Evolutionary conservation across 2,888 invertebrate genomes (phyloP), one percentile per base, ranked within the genome.

Genomic region (Chamaedrilus cognettii): DNA sequence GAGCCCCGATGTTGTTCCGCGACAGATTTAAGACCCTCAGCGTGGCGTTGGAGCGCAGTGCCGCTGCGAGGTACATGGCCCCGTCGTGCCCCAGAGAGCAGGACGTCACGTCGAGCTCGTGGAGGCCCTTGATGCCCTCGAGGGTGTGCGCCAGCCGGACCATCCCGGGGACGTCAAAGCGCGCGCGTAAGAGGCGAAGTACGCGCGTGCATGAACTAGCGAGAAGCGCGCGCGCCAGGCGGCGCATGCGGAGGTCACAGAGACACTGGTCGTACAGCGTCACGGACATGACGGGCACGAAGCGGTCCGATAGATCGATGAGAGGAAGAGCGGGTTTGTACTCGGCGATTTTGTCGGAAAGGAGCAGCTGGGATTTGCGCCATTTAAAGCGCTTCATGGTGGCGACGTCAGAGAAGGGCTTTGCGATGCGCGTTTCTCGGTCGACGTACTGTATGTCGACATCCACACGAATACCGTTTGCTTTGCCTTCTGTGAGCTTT

Each of bases 361-460:
- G 23, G 23, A 30, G 34, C 33, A 35, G 60, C 66, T 72, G 30
- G 72, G 69, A 60, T 28, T 26, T 60, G 7, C 60, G 28, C 73
- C 61, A 30, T 75, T 61, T 61, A 75, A 76, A 5, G 72, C 70
- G 23, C 63, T 79, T 72, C 4, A 77, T 72, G 28, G 76, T 72
- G 61, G 78, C 79, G 60, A 81, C 72, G 57, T 81, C 80, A 0
- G 78, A 75, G 2, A 81, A 70, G 3, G 80, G 76, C 60, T 77
- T 78, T 30, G 78, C 73, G 30, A 75, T 73, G 3, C 77, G 76
- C 0, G 76, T 76, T 32, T 78, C 78, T 32, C 72, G 69, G 60
- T 79, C 78, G 60, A 73, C 75, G 65, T 80, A 79, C 5, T 78
- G 77, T 1, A 82, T 75, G 23, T 80, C 80, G 65, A 80, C 78